phyloP scores from a whole-genome alignment of 2,797 vertebrate genomes.

The Botia almorhae region DNA sequence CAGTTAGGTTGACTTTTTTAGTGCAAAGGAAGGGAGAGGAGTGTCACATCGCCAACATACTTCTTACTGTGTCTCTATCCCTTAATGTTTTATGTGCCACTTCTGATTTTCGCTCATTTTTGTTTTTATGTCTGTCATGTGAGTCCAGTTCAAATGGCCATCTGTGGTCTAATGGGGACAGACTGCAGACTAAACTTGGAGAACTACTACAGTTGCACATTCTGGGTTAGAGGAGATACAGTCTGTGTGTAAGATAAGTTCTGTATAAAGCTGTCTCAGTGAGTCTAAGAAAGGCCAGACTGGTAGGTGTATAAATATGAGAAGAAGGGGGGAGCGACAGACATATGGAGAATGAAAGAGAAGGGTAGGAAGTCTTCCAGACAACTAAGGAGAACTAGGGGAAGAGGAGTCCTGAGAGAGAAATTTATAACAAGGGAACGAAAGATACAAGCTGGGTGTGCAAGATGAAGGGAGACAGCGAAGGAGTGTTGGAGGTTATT shows the following conservation, averaged over 20 bases:
- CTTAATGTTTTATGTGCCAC: not conserved
- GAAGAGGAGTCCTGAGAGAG: slow-evolving; percentile 4
- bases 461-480: slow-evolving; percentile 1
- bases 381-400: slow-evolving; percentile 3
- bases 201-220: not conserved
- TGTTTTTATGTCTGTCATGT: slow-evolving; percentile 5
- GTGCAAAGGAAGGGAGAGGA: slow-evolving; percentile 2
- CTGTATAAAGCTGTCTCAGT: not conserved
- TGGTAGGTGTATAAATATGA: not conserved
- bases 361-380: not conserved
- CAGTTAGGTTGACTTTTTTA: slow-evolving; percentile 26
- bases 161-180: slow-evolving; percentile 17
- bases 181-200: not conserved
- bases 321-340: not conserved
- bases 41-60: not conserved
- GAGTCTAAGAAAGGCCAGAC: not conserved
- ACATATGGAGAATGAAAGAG: not conserved
- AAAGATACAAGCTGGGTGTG: not conserved
- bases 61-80: not conserved
- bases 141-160: slow-evolving; percentile 20
- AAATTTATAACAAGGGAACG: slow-evolving; percentile 5
- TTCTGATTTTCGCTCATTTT: slow-evolving; percentile 1
- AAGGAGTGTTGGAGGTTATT: slow-evolving; percentile 11
- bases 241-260: slow-evolving; percentile 1
- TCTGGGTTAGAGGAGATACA: slow-evolving; percentile 3